Conservation (phyloP, 2,113 vertebrate species). For the Peucedramus taeniatus region DNA sequence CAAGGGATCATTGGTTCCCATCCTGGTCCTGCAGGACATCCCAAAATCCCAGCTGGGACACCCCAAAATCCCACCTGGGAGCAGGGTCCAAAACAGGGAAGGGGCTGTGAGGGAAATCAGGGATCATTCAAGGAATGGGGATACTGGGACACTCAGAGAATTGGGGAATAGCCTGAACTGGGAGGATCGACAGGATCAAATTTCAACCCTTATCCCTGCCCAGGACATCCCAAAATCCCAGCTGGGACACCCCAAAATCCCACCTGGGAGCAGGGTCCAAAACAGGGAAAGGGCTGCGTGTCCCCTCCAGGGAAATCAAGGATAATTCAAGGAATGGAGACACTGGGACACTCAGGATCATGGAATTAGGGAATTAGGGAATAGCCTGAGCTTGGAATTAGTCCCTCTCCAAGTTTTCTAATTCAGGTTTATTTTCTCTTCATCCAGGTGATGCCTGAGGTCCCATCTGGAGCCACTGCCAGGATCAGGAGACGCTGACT, state of each 20-base stretch:
- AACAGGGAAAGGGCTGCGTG: not conserved
- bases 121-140: not conserved
- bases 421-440: not conserved
- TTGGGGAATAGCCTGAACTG: not conserved
- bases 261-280: not conserved
- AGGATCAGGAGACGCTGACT: not conserved
- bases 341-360: not conserved
- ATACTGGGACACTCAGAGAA: not conserved
- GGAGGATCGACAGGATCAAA: not conserved
- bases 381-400: not conserved
- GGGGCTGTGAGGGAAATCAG: not conserved
- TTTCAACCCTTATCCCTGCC: not conserved
- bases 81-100: not conserved
- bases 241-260: not conserved
- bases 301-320: not conserved
- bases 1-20: no score
- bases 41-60: not conserved
- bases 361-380: not conserved
- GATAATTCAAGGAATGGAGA: not conserved
- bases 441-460: not conserved
- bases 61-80: not conserved
- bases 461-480: not conserved
- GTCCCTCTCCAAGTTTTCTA: not conserved
- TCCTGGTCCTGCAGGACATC: no score
- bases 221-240: not conserved